A percentile compares a stretch with the other conserved stretches of the same genome.
phyloP scores from a whole-genome alignment of 1,140 invertebrate genomes.

The Asbolus verrucosus region DNA sequence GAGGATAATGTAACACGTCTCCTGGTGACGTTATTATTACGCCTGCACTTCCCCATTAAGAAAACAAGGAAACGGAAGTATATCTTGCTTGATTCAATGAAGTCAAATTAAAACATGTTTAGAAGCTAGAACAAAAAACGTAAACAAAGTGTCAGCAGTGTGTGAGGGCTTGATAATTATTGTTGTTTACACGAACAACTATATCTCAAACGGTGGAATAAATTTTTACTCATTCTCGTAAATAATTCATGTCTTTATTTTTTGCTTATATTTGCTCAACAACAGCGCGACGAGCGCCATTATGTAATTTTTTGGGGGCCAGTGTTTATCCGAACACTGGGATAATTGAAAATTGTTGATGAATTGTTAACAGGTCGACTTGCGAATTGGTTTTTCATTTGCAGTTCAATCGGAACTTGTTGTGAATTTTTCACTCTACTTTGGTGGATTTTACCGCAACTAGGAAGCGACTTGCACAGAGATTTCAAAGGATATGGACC shows the following conservation, averaged over 20 bases:
- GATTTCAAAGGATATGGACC: constrained; percentile 19
- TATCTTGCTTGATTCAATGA: background rate
- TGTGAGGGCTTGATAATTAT: background rate
- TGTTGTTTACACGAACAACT: background rate
- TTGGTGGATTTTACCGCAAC: background rate
- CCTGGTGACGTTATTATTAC: background rate
- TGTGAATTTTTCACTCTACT: constrained; percentile 32
- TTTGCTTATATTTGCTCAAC: background rate
- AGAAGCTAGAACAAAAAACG: background rate
- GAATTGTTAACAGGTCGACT: constrained; percentile 21
- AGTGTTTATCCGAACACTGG: background rate
- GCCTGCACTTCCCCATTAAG: background rate
- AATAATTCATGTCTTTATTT: constrained; percentile 1
- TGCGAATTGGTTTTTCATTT: constrained; percentile 23
- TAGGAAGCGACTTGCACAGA: constrained; percentile 1
- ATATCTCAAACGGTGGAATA: background rate
- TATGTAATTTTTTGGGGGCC: constrained; percentile 4
- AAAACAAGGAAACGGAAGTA: background rate
- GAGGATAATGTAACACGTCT: background rate
- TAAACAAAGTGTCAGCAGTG: background rate
- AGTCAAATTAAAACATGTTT: background rate
- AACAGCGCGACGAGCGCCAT: background rate
- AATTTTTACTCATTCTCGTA: background rate
- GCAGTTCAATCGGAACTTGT: constrained; percentile 31
- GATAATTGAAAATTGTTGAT: constrained; percentile 13